A percentile compares a stretch with the other conserved stretches of the same genome.
These are phyloP conservation scores for Pantala flavescens DNA, from an alignment of 1,140 invertebrate genomes.

Conservation along the genomic window DNA sequence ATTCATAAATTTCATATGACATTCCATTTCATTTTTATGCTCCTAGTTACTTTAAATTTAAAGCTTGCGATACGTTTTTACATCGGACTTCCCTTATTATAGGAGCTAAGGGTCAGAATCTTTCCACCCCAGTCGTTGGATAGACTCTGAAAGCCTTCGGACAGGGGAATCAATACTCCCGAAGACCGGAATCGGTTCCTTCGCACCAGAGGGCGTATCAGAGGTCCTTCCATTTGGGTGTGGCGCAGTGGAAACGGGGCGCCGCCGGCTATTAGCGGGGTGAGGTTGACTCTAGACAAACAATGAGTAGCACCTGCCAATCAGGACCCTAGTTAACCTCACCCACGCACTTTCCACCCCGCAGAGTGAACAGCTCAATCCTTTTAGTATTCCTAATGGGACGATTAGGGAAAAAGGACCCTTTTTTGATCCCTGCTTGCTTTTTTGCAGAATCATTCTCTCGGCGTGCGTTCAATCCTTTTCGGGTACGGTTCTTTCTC, in stretches of 20 bases:
- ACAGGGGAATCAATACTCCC: too few species aligned
- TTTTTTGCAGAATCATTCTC: slow-evolving; percentile 6
- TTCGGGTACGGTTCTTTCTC: too few species aligned
- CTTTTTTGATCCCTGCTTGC: not conserved
- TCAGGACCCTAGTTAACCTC: not conserved
- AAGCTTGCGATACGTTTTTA: too few species aligned
- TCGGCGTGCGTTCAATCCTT: not conserved
- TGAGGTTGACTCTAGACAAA: not conserved
- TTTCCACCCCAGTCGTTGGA: too few species aligned
- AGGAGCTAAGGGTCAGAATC: too few species aligned
- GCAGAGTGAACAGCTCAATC: not conserved
- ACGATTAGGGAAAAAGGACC: not conserved
- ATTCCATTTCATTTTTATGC: too few species aligned
- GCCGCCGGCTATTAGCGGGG: not conserved
- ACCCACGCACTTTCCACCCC: not conserved
- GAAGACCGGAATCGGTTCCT: too few species aligned
- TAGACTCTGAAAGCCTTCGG: too few species aligned
- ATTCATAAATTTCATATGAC: too few species aligned
- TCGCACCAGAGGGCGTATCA: too few species aligned
- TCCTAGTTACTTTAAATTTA: too few species aligned
- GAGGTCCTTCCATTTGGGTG: not conserved
- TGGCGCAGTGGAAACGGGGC: not conserved
- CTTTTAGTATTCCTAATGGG: not conserved
- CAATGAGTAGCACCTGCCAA: slow-evolving; percentile 7
- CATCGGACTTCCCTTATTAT: too few species aligned